Evolutionary conservation across 2,113 vertebrate genomes (phyloP), one percentile per base, ranked within the genome.

Genomic region (Saccopteryx bilineata): DNA sequence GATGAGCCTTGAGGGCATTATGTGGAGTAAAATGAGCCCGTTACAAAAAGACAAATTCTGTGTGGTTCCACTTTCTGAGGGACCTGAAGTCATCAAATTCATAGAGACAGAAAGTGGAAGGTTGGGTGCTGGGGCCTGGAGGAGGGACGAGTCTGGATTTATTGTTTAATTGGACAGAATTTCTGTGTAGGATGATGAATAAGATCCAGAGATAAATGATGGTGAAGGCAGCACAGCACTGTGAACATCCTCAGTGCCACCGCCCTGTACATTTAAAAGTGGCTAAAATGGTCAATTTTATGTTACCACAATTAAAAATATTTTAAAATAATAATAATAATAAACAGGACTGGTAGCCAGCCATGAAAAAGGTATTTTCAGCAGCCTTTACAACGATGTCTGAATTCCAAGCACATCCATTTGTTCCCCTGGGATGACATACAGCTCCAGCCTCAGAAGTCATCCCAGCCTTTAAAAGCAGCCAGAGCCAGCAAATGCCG

Each of bases 31-130:
- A 79, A 50, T 52, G 69, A 86, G 31, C 21, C 50, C 11, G 2
- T 58, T 17, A 63, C 26, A 39, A n/a, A 54, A 75, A 28, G 66
- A 31, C 21, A 56, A 56, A 54, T 26, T 5, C 12, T 2, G 7
- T 28, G 5, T 31, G n/a, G 39, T 6, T n/a, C 52, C 7, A 15
- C 15, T 52, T 60, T 0, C 2, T 15, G 8, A 68, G 26, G 21
- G 28, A 9, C 3, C 19, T 66, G 12, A 46, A 21, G 26, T 18
- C 4, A 7, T 28, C 48, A 61, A n/a, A 63, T 18, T 81, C 46
- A 39, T 3, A 63, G 13, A 80, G 74, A 24, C 33, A 86, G 46
- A 65, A 76, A 60, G 54, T 10, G 54, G n/a, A 65, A 63, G 3
- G 52, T 24, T 33, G 31, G 61, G 21, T 71, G 13, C 61, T 18